Evolutionary conservation across 1,140 invertebrate species (phyloP).

Genomic region (Heliconius congener): DNA sequence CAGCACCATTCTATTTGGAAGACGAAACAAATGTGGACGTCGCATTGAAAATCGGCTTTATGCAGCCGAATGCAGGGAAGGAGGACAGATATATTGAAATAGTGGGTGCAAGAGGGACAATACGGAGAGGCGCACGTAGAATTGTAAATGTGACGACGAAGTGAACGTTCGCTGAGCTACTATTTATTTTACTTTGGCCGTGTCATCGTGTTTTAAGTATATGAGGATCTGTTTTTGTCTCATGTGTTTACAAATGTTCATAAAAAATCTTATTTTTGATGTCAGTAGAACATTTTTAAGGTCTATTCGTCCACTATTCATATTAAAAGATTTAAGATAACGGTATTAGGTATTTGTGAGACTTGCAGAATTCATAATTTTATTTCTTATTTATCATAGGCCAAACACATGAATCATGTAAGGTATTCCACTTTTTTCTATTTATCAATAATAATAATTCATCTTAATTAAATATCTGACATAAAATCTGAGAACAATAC

Average conservation of each 20-base stretch:
- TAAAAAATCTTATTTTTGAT: no score
- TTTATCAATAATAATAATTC: no score
- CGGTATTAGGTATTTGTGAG: no score
- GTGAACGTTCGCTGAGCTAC: constrained; percentile 21
- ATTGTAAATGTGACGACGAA: constrained; percentile 61
- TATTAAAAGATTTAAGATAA: no score
- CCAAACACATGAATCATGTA: no score
- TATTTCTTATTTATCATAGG: no score
- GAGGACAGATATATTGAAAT: constrained; percentile 44
- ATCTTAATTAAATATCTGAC: no score
- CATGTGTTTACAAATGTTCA: not conserved
- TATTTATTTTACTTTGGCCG: constrained; percentile 43
- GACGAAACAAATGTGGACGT: constrained; percentile 62
- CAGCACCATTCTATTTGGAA: constrained; percentile 56
- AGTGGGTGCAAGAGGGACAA: constrained; percentile 52
- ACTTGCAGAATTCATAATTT: no score
- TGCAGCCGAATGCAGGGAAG: constrained; percentile 66
- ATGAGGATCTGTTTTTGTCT: not conserved
- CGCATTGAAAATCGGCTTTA: constrained; percentile 63
- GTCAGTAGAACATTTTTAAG: not conserved
- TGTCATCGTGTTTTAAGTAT: constrained; percentile 12
- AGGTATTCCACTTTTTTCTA: no score
- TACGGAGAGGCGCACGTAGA: constrained; percentile 65
- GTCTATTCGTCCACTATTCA: no score
- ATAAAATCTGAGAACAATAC: not conserved